Percentiles rank a stretch among this genome's conserved stretches.
phyloP scores from a whole-genome alignment of 2,797 vertebrate species.

The Clarias fuscus region DNA sequence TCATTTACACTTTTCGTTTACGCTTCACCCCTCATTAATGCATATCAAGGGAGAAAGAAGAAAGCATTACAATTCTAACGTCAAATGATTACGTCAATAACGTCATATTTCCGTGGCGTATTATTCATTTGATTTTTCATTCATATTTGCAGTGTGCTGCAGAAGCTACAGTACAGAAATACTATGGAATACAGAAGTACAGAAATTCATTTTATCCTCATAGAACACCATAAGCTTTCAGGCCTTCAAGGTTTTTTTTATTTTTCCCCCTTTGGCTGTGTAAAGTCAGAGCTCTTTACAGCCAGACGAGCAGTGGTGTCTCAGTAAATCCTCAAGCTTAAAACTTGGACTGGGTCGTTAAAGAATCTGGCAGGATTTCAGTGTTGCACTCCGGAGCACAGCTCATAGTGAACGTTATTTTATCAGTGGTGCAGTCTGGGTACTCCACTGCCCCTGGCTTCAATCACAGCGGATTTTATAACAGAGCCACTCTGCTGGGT shows the following conservation, averaged over 20 bases:
- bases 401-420: not conserved
- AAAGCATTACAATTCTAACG: not conserved
- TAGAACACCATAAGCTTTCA: not conserved
- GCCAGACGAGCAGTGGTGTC: not conserved
- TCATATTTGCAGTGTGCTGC: not conserved
- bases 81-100: not conserved
- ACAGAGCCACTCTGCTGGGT: not conserved
- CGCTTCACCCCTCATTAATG: not conserved
- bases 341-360: not conserved
- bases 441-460: not conserved
- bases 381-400: not conserved
- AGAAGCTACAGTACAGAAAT: conserved; percentile 13
- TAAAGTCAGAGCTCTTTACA: not conserved
- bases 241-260: not conserved
- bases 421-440: not conserved
- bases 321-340: not conserved
- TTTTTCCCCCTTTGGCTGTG: not conserved
- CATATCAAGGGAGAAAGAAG: not conserved
- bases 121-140: not conserved
- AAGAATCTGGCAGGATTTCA: conserved; percentile 6
- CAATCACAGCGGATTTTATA: conserved; percentile 11
- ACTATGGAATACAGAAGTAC: not conserved
- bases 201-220: conserved; percentile 33
- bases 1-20: not conserved
- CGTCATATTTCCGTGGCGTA: not conserved